Base-by-base conservation (phyloP, 2,797 vertebrate species). In the Balearica regulorum region DNA sequence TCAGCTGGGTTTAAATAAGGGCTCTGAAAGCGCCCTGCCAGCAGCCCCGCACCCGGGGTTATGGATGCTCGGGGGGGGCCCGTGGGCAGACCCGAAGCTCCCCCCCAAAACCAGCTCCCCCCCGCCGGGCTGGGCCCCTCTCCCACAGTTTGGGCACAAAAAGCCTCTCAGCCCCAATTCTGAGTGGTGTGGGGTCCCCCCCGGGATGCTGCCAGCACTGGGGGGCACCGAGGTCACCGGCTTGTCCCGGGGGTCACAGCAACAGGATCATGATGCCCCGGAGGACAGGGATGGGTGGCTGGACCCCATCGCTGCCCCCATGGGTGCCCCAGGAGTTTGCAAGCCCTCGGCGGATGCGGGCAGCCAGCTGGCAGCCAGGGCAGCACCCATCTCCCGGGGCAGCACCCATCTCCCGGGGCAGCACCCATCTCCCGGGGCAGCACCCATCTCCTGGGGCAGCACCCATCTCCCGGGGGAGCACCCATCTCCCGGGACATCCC, bases 191-290 rank as follows among this genome's bases (percentile, higher is more conserved):
- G 12, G 28, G 4, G 5, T 41, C 35, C 12, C 44, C 29, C 24
- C 18, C 1, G 6, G 69, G 75, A 24, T 57, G 39, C 65, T 64
- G 75, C 54, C 49, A 39, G 49, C 3, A 6, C 1, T 39, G 39
- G 39, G 39, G 17, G 31, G 20, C 31, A 58, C 57, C 6, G 61
- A 62, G 25, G 54, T 26, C 4, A 41, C 48, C 3, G 4, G 16
- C 44, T 49, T 41, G 20, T 49, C 44, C 54, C 41, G 48, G 25
- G 61, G 14, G 19, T 58, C 64, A 77, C 1, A 13, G 35, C 13
- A 54, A 5, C 1, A 5, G 3, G 54, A 41, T 35, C 4, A 1
- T 6, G 49, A 6, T 22, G 29, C 7, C 28, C 61, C 2, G 1
- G 29, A 26, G 57, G 46, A 3, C 0, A 9, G 13, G 17, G 24